phyloP scores from a whole-genome alignment of 2,888 invertebrate genomes.

The Lypha dubia region DNA sequence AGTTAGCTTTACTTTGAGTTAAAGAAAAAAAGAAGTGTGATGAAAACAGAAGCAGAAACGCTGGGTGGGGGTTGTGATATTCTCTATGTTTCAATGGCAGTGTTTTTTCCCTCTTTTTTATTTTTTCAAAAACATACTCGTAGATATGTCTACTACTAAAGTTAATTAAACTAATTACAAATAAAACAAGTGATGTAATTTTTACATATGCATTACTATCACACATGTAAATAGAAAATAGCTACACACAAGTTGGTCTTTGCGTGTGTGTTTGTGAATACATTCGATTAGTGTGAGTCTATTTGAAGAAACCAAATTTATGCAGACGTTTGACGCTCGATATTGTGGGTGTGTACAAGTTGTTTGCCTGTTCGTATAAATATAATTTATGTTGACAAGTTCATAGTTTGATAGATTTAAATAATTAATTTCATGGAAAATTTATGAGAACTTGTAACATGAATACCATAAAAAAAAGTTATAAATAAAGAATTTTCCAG shows the following conservation, averaged over 20 bases:
- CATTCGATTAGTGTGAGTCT: neutral
- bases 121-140: too few relatives aligned
- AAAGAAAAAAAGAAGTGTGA: neutral
- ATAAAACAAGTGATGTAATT: conserved; percentile 39
- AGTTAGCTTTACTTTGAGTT: neutral
- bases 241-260: neutral
- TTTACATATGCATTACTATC: neutral
- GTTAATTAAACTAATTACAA: conserved; percentile 66
- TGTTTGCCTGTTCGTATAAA: conserved; percentile 7
- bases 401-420: conserved; percentile 64
- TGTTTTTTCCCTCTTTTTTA: neutral
- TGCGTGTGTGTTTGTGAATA: neutral
- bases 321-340: conserved; percentile 6
- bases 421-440: conserved; percentile 58
- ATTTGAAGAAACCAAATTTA: neutral
- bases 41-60: neutral
- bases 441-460: too few relatives aligned
- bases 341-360: conserved; percentile 45
- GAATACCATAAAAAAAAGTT: neutral
- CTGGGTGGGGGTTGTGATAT: too few relatives aligned
- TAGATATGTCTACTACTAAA: conserved; percentile 44
- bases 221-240: neutral
- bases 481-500: neutral
- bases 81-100: neutral
- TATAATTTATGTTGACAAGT: conserved; percentile 66